Base-by-base conservation (phyloP, 2,797 vertebrate species). In the Steatocranus sp. region DNA sequence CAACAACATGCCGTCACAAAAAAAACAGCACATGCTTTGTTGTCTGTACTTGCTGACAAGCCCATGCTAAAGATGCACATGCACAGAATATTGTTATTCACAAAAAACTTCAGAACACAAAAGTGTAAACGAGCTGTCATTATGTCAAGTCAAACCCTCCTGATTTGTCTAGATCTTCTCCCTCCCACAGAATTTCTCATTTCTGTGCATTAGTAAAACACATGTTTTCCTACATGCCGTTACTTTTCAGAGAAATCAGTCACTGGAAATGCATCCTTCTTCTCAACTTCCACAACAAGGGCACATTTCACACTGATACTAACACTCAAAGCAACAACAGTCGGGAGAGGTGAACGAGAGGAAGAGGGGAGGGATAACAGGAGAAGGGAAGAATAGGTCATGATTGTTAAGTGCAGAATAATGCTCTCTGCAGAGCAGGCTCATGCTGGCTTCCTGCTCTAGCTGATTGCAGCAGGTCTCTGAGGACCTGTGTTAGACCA, bases 401-500 rank as follows among this genome's bases (percentile, higher is more conserved):
- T 84, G 75, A 87, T 75, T 90, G 81, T 77, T 77, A 74, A 83
- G 48, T 81, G 61, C 27, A 84, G 51, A 68, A 86, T 86, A 83
- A 84, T 66, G 54, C 58, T 70, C 81, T 81, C 78, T 73, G 80
- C 51, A 70, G 11, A 78, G 75, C 7, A 66, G 63, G 48, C 81
- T 89, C 48, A 11, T 75, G 81, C 83, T 76, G 48, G 73, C 83
- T 83, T 84, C 80, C 83, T 81, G 80, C 82, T 84, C 74, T 5
- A n/a, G 75, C 76, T 86, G 86, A 90, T 84, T 92, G 82, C 73
- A 82, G 80, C 76, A 70, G 18, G 79, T 86, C 88, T 82, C 84
- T 17, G 75, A 83, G 83, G 86, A 34, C 74, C 74, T 23, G 49
- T 63, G 54, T 75, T 27, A 51, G 80, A 86, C 82, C 75, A 90